Base-by-base conservation (phyloP, 2,888 invertebrate species). In the Hoplodrina blanda region DNA sequence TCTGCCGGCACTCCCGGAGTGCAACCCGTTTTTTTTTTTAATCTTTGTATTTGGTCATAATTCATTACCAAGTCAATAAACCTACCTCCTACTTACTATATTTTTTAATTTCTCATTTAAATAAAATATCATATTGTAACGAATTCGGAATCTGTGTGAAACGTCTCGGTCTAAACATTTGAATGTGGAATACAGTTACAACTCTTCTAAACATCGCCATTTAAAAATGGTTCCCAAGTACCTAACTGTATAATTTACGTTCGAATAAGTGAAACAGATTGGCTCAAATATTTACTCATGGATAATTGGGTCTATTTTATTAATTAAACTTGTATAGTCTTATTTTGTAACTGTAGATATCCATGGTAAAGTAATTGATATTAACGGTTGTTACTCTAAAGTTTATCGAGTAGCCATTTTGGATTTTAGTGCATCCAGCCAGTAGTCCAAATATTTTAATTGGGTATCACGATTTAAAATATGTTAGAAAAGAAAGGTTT, bases 181-280 rank as follows among this genome's bases (percentile, higher is more conserved):
- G 56, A 68, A 62, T 63, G 13, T 56, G 25, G 53, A 62, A 73
- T 73, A 69, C 78, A 69, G 78, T 80, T 78, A 57, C 15, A 60
- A 50, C 50, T 66, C 50, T 55, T 54, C 10, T 50, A 56, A 53
- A 44, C 17, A 50, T 67, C 33, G 53, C 33, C 50, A 50, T 73
- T 64, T 52, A 33, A 65, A 63, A 65, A 49, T 52, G 57, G 30
- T 53, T 52, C 17, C 37, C 17, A 37, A 62, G 37, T 67, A 49
- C 20, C 56, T 65, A 76, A 61, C 75, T 61, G 77, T 66, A 46
- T n/a, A n/a, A n/a, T 64, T 68, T 41, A 62, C 15, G 55, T 30
- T 52, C 15, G n/a, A 61, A 50, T 69, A 65, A 56, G 53, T 71
- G 53, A 63, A 70, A 52, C 54, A 54, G 52, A 57, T 25, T 46